Percentiles rank a stretch among this genome's conserved stretches.
Conservation (phyloP, 2,888 invertebrate genomes). For the Lithophane socia region DNA sequence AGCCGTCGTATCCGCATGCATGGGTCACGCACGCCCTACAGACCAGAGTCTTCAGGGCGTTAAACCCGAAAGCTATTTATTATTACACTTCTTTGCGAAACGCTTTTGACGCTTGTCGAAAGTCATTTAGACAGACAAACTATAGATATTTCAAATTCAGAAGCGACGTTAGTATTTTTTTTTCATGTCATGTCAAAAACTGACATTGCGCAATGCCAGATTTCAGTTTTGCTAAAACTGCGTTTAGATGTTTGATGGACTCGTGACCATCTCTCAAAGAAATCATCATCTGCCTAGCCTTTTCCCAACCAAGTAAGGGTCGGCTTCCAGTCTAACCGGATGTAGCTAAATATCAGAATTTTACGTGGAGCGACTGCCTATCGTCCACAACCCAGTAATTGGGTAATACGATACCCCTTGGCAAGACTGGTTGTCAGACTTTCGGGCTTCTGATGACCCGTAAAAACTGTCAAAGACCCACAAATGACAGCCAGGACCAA, state of each 20-base stretch:
- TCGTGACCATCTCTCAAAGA: too few relatives aligned
- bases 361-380: too few relatives aligned
- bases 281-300: too few relatives aligned
- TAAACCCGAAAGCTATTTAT: constrained; percentile 52
- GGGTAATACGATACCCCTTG: too few relatives aligned
- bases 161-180: not conserved
- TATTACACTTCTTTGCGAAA: constrained; percentile 23
- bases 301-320: too few relatives aligned
- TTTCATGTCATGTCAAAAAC: not conserved
- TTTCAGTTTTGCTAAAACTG: not conserved
- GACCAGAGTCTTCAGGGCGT: constrained; percentile 36
- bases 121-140: not conserved
- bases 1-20: constrained; percentile 50
- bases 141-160: not conserved
- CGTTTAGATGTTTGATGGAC: not conserved
- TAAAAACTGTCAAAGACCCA: too few relatives aligned
- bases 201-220: not conserved
- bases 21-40: constrained; percentile 38
- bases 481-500: too few relatives aligned
- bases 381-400: too few relatives aligned
- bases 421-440: too few relatives aligned
- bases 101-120: not conserved
- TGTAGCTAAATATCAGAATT: too few relatives aligned
- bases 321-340: too few relatives aligned
- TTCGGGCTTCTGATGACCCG: too few relatives aligned